These are phyloP conservation scores for Heliconius melpomene DNA, from an alignment of 1,140 invertebrate genomes.

Conservation along the genomic window DNA sequence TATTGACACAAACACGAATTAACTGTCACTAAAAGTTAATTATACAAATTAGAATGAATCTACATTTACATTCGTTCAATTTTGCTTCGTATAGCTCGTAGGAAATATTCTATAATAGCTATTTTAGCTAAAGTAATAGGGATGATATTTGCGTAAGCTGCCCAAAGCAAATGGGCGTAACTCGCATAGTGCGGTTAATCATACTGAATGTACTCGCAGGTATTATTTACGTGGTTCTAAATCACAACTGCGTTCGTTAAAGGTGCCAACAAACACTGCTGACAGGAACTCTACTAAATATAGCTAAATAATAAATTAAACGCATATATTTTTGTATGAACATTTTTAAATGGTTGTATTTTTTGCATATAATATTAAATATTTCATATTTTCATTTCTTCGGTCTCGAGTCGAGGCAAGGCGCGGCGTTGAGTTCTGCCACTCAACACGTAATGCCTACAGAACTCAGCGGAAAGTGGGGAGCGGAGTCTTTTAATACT, in stretches of 20 bases:
- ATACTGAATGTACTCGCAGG: constrained; percentile 29
- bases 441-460: no score
- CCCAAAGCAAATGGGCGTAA: constrained; percentile 16
- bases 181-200: constrained; percentile 30
- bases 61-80: constrained; percentile 6
- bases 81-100: neutral
- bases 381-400: no score
- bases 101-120: neutral
- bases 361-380: no score
- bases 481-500: no score
- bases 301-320: constrained; percentile 23
- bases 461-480: no score
- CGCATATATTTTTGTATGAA: no score
- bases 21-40: constrained; percentile 13
- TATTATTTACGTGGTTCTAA: constrained; percentile 29
- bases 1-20: neutral
- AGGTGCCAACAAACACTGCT: constrained; percentile 16
- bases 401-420: no score
- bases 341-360: neutral
- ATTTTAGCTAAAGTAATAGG: neutral
- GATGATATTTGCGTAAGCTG: neutral
- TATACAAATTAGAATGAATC: constrained; percentile 26
- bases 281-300: constrained; percentile 19
- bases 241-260: constrained; percentile 25
- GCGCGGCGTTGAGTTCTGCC: no score